These are phyloP conservation scores for Empis stercorea DNA, from an alignment of 2,888 invertebrate genomes.

Conservation along the genomic window DNA sequence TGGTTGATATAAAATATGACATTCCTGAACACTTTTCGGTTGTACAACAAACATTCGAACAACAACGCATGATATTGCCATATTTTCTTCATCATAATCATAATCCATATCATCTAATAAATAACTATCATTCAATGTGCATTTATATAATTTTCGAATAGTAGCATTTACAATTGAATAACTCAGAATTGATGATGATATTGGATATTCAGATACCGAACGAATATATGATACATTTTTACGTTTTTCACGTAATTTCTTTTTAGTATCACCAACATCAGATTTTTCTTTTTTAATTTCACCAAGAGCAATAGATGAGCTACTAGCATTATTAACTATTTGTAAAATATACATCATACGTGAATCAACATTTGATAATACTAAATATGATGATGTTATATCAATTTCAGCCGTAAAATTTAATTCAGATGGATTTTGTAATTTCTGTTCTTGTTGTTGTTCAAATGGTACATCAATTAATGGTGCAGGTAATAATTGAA, in stretches of 20 bases:
- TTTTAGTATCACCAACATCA: slow-evolving; percentile 20
- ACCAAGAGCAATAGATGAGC: slow-evolving; percentile 1
- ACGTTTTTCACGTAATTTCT: slow-evolving; percentile 23
- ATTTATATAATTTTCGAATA: slow-evolving; percentile 37
- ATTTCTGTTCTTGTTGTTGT: slow-evolving; percentile 1
- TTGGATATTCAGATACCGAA: slow-evolving; percentile 71
- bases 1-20: slow-evolving; percentile 52
- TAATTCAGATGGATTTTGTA: slow-evolving; percentile 27
- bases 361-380: slow-evolving; percentile 77
- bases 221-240: slow-evolving; percentile 39
- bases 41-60: slow-evolving; percentile 64
- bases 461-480: too few species aligned
- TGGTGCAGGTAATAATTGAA: slow-evolving; percentile 35
- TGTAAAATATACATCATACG: slow-evolving; percentile 74
- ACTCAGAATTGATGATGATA: slow-evolving; percentile 79
- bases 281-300: slow-evolving; percentile 3
- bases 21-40: slow-evolving; percentile 79
- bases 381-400: slow-evolving; percentile 69
- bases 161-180: slow-evolving; percentile 77
- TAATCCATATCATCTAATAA: slow-evolving; percentile 42
- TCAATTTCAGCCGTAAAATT: slow-evolving; percentile 57
- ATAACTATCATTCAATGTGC: slow-evolving; percentile 33
- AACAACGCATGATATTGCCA: slow-evolving; percentile 41
- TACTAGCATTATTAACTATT: slow-evolving; percentile 27
- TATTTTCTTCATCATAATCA: slow-evolving; percentile 45